Evolutionary conservation across 2,888 invertebrate species (phyloP).

Genomic region (Aphidoletes aphidimyza): DNA sequence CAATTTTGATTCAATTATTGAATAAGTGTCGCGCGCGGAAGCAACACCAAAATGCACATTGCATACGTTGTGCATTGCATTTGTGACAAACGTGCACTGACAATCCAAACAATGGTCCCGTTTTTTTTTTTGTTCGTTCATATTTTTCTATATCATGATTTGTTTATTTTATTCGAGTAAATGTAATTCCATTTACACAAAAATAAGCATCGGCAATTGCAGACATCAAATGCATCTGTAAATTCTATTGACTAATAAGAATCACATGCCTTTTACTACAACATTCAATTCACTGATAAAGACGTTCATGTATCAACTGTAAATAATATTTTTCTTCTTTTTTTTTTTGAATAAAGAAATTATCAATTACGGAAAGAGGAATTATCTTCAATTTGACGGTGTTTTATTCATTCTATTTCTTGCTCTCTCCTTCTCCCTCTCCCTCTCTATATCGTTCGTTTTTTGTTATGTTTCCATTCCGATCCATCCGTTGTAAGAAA

Average conservation of each 20-base stretch:
- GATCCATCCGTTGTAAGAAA: neutral
- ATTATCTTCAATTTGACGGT: conserved; percentile 32
- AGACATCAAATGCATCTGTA: neutral
- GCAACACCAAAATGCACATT: neutral
- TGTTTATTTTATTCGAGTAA: conserved; percentile 24
- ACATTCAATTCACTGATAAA: conserved; percentile 47
- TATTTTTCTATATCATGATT: neutral
- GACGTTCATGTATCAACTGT: conserved; percentile 13
- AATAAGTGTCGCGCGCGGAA: neutral
- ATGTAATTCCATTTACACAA: neutral
- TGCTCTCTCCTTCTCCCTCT: neutral
- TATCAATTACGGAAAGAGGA: conserved; percentile 36
- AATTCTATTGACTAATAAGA: neutral
- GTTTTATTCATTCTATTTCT: neutral
- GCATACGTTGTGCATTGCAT: no score
- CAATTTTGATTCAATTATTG: neutral
- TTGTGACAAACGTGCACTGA: no score
- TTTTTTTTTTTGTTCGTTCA: neutral
- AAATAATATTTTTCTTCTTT: conserved; percentile 9
- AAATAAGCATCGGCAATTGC: neutral
- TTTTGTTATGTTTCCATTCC: no score
- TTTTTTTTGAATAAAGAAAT: conserved; percentile 12
- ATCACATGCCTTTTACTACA: conserved; percentile 17
- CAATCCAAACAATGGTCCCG: no score
- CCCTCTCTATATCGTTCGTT: no score